These are phyloP conservation scores for Sinohyriopsis cumingii DNA, from an alignment of 2,888 invertebrate genomes.

Conservation along the genomic window DNA sequence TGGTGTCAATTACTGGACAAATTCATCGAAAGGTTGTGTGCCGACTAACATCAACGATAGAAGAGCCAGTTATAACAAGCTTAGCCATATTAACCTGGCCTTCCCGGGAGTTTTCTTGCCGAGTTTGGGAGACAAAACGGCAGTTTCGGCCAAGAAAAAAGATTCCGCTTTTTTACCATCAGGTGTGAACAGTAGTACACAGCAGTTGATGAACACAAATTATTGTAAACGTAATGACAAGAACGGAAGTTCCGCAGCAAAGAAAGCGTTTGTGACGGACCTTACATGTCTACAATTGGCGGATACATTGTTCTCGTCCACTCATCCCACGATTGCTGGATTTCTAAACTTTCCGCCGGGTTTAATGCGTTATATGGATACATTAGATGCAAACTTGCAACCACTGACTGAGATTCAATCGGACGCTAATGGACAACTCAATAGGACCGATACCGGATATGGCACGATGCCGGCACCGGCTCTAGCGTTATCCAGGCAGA, in stretches of 20 bases:
- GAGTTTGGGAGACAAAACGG: constrained; percentile 8
- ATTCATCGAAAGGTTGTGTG: constrained; percentile 7
- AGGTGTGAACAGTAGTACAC: constrained; percentile 15
- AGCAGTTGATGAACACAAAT: constrained; percentile 10
- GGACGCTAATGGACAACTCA: neutral
- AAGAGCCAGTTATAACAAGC: constrained; percentile 12
- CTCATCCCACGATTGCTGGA: constrained; percentile 21
- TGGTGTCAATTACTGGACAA: constrained; percentile 27
- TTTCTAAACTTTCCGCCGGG: constrained; percentile 11
- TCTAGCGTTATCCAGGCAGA: constrained; percentile 13
- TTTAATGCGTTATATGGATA: constrained; percentile 14
- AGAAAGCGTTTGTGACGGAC: constrained; percentile 17
- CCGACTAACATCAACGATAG: constrained; percentile 5
- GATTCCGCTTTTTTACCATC: neutral
- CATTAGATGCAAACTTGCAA: constrained; percentile 1
- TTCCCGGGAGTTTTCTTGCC: constrained; percentile 30
- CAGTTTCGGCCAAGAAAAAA: constrained; percentile 2
- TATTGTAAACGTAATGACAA: too few species aligned
- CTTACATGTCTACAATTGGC: constrained; percentile 27
- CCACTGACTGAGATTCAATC: neutral
- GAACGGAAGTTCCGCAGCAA: neutral
- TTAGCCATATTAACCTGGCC: constrained; percentile 24
- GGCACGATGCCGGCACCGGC: neutral
- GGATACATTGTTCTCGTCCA: constrained; percentile 25
- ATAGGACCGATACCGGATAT: neutral